Base-by-base conservation (phyloP, 1,140 invertebrate species). In the Drosophila mayri region DNA sequence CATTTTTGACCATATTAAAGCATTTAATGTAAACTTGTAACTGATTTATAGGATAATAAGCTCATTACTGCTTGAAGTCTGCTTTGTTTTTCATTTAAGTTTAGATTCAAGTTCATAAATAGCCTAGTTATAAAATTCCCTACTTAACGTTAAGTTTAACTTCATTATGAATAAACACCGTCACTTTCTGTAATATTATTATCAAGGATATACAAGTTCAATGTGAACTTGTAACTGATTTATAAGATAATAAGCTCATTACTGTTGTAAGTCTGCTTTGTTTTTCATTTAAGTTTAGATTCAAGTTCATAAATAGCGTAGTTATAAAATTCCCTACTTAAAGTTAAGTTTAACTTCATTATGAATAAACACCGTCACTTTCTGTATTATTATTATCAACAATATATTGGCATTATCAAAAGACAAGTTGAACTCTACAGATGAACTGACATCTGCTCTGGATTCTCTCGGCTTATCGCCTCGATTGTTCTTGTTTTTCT, bases 371-470 rank as follows among this genome's bases (percentile, higher is more conserved):
- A 35, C 1, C 4, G 6, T n/a, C 18, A 57, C 30, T 37, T 37
- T 38, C 10, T 52, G 54, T 41, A 64, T 25, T 50, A 68, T 30
- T 7, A 40, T 38, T 50, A 68, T 30, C 35, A 50, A 61, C 16
- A 62, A 20, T 28, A 20, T 55, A 38, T 38, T 54, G 9, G 14
- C n/a, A n/a, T 68, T 63, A 63, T 66, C 63, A 66, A 46, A 35
- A 37, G 18, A 37, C 18, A 18, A 37, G 16, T 37, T 37, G 38
- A 44, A 55, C 37, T n/a, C 25, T 11, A 20, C 37, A 37, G 63
- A 70, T 44, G 63, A 41, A 68, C 46, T n/a, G 20, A 10, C 47
- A 44, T 37, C 14, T 72, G 67, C 44, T 60, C 70, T 72, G 54
- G 22, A 30, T 72, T 59, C 30, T 22, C 22, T 18, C 54, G 32